Evolutionary conservation across 2,113 vertebrate species (phyloP).

Genomic region (Eupsittula cactorum): DNA sequence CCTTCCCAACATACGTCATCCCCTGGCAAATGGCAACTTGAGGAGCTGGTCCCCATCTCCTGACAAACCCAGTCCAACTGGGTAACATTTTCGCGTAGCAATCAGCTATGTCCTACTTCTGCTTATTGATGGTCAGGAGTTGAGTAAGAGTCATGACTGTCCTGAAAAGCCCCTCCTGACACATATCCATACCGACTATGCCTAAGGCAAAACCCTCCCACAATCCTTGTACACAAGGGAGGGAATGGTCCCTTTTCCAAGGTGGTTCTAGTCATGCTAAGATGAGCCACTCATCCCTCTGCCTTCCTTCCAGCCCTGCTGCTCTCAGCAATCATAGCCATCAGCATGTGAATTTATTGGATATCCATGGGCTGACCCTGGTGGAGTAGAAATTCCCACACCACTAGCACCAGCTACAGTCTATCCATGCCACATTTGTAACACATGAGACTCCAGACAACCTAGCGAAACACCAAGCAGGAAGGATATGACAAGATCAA

Average conservation of each 20-base stretch:
- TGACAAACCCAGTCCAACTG: not conserved
- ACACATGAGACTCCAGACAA: not conserved
- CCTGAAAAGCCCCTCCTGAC: not conserved
- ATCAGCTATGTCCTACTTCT: not conserved
- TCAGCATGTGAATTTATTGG: not conserved
- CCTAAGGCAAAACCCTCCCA: not conserved
- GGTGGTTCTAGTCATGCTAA: accelerated
- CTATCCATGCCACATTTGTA: not conserved
- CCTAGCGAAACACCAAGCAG: not conserved
- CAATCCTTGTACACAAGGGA: not conserved
- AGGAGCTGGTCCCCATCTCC: not conserved
- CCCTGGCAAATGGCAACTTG: accelerated
- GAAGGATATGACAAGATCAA: not conserved
- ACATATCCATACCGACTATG: not conserved
- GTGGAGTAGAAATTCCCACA: not conserved
- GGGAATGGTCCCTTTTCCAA: not conserved
- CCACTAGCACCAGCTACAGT: not conserved
- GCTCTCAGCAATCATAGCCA: not conserved
- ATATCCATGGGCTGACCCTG: not conserved
- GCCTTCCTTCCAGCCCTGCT: not conserved
- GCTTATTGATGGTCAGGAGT: not conserved
- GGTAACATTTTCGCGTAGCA: not conserved
- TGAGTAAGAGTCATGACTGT: not conserved
- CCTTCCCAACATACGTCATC: not conserved
- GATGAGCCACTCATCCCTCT: not conserved